Conservation (phyloP, 2,797 vertebrate species). For the Serranus cabrilla region DNA sequence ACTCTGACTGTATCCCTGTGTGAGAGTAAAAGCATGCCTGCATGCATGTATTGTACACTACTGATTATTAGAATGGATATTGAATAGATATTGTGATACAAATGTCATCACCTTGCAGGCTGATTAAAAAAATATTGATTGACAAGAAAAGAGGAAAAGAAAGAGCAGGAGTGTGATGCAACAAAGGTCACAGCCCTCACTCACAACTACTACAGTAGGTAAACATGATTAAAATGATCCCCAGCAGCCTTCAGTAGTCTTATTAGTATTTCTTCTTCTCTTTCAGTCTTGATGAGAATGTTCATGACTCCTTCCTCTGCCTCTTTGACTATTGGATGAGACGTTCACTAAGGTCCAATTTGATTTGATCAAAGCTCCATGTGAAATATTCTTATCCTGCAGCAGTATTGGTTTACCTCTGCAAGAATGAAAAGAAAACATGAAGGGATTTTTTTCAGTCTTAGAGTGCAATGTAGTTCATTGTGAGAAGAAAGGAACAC, state of each 20-base stretch:
- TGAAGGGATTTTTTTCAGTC: conserved; percentile 44
- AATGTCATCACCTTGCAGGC: background rate
- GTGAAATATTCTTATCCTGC: conserved; percentile 42
- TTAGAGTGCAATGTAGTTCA: conserved; percentile 40
- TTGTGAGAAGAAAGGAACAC: conserved; percentile 40
- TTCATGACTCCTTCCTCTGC: background rate
- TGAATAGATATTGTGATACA: background rate
- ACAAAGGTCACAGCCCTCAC: conserved; percentile 7
- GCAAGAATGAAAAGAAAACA: conserved; percentile 72
- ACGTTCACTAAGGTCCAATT: conserved; percentile 39
- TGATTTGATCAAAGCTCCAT: conserved; percentile 61
- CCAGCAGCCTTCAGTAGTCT: background rate
- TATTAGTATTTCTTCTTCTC: background rate
- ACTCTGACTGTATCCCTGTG: conserved; percentile 5
- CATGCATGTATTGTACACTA: background rate
- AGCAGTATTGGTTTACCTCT: conserved; percentile 47
- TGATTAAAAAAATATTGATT: background rate
- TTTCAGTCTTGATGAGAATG: conserved; percentile 10
- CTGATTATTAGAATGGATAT: conserved; percentile 14
- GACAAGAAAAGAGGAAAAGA: background rate
- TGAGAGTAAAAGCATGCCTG: background rate
- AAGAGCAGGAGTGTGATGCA: background rate
- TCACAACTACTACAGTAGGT: background rate
- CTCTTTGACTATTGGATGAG: conserved; percentile 26
- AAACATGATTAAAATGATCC: background rate